Evolutionary conservation across 1,140 invertebrate species (phyloP), one percentile per base, ranked within the genome.

Genomic region (Lepidurus apus): DNA sequence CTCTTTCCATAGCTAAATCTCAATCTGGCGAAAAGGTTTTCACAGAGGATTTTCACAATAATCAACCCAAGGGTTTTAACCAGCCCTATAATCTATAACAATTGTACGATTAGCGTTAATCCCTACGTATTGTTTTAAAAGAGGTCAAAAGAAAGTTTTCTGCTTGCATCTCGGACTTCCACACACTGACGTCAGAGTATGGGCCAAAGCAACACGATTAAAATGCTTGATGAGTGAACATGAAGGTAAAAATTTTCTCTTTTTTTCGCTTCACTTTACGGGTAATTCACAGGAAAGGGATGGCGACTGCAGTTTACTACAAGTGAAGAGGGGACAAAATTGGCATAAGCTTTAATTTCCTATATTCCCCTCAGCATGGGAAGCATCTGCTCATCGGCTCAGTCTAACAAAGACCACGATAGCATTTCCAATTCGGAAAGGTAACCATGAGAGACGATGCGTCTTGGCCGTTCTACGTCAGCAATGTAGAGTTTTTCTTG

Each of bases 401-500:
- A 77, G 24, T 77, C 75, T 13, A 77, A 44, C 47, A 43, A 47
- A 47, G 75, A 77, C 26, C 75, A 77, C 26, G 75, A 77, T 17
- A 77, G 75, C 43, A 47, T 77, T 21, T 77, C 75, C 24, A 77
- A 77, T 77, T 77, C 75, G 24, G 75, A 77, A 44, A 77, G 75
- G 75, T 77, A 77, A 45, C 43, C 43, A 75, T 43, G 42, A 24
- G 17, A 43, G 11, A 11, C 74, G 34, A 34, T 74, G 10, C 7
- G 42, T 21, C 26, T n/a, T 21, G 43, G 11, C 74, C 17, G 42
- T 75, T 75, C 17, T 17, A 42, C 43, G 42, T 75, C 11, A 75
- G 43, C 34, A 13, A 13, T 75, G 34, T 75, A 75, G 43, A 17
- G 11, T 42, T 75, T 43, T 21, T 21, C 34, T 26, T 43, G n/a